These are phyloP conservation scores for Rhabditoides inermis DNA, from an alignment of 2,888 invertebrate species.

Conservation along the genomic window DNA sequence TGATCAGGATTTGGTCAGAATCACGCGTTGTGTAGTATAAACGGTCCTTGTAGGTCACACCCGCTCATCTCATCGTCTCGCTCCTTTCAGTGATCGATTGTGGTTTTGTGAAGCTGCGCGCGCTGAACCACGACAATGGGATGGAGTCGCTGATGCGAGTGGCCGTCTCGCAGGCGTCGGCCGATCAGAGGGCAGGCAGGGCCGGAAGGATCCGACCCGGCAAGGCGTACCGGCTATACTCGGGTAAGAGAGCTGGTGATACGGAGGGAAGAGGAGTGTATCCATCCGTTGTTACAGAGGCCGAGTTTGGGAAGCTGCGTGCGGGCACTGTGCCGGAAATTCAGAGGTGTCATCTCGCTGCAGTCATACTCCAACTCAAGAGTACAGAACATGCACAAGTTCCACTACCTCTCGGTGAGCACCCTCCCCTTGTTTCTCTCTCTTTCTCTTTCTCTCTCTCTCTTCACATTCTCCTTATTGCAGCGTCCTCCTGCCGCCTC, in stretches of 20 bases:
- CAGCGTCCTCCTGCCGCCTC: slow-evolving; percentile 79
- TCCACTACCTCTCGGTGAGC: slow-evolving; percentile 69
- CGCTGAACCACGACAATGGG: slow-evolving; percentile 74
- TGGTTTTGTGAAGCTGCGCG: slow-evolving; percentile 87
- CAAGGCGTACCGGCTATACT: slow-evolving; percentile 65
- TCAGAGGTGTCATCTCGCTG: slow-evolving; percentile 76
- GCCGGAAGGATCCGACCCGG: slow-evolving; percentile 78
- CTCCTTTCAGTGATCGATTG: slow-evolving; percentile 74
- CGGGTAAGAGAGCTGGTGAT: slow-evolving; percentile 42
- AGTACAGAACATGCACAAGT: slow-evolving; percentile 78
- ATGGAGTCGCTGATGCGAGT: slow-evolving; percentile 56
- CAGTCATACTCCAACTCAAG: slow-evolving; percentile 81
- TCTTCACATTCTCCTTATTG: slow-evolving; percentile 4
- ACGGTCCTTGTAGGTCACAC: no score
- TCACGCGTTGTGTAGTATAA: no score
- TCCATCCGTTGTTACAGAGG: no score
- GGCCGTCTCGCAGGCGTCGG: slow-evolving; percentile 75
- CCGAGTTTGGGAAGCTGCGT: slow-evolving; percentile 66
- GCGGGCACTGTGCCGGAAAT: slow-evolving; percentile 79
- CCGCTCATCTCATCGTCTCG: slow-evolving; percentile 8
- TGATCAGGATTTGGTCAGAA: background rate
- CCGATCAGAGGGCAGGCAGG: slow-evolving; percentile 81
- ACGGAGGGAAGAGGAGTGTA: no score
- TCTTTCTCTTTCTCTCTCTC: no score
- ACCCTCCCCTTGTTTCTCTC: no score